Percentiles rank a stretch among this genome's conserved stretches.
These are phyloP conservation scores for Nephrocerus scutellatus DNA, from an alignment of 2,888 invertebrate genomes.

Conservation along the genomic window DNA sequence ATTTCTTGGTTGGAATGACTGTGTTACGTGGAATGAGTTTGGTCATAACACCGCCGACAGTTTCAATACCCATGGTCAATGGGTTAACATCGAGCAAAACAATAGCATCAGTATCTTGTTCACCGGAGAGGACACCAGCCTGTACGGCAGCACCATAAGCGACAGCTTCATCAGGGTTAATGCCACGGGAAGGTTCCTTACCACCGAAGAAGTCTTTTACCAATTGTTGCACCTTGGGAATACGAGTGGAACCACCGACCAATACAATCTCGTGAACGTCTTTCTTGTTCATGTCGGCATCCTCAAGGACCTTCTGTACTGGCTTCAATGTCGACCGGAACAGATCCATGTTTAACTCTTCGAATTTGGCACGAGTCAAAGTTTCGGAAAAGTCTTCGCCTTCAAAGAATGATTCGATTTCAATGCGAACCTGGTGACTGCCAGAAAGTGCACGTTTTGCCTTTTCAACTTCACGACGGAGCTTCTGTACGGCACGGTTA, in stretches of 20 bases:
- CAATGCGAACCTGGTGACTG: slow-evolving; percentile 89
- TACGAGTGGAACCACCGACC: slow-evolving; percentile 98
- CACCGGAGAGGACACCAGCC: slow-evolving; percentile 92
- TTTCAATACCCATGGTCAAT: slow-evolving; percentile 98
- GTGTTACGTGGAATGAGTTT: slow-evolving; percentile 97
- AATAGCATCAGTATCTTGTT: slow-evolving; percentile 94
- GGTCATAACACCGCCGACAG: slow-evolving; percentile 99
- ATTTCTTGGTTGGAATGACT: slow-evolving; percentile 98
- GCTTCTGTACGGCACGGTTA: slow-evolving; percentile 89
- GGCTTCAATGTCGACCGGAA: slow-evolving; percentile 91
- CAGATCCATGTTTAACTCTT: slow-evolving; percentile 92
- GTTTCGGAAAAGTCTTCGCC: slow-evolving; percentile 98
- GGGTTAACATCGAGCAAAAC: slow-evolving; percentile 97
- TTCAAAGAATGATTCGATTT: slow-evolving; percentile 97
- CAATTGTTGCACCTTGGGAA: slow-evolving; percentile 92
- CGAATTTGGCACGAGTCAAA: slow-evolving; percentile 95
- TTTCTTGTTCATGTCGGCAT: slow-evolving; percentile 98
- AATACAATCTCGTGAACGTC: slow-evolving; percentile 98
- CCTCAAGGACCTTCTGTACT: slow-evolving; percentile 92
- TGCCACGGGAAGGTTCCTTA: slow-evolving; percentile 95
- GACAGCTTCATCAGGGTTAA: slow-evolving; percentile 98
- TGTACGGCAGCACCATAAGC: slow-evolving; percentile 98
- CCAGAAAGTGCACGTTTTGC: slow-evolving; percentile 94
- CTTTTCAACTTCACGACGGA: slow-evolving; percentile 95
- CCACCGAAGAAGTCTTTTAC: slow-evolving; percentile 95